These are phyloP conservation scores for Eristalis tenax DNA, from an alignment of 2,888 invertebrate genomes.

Conservation along the genomic window DNA sequence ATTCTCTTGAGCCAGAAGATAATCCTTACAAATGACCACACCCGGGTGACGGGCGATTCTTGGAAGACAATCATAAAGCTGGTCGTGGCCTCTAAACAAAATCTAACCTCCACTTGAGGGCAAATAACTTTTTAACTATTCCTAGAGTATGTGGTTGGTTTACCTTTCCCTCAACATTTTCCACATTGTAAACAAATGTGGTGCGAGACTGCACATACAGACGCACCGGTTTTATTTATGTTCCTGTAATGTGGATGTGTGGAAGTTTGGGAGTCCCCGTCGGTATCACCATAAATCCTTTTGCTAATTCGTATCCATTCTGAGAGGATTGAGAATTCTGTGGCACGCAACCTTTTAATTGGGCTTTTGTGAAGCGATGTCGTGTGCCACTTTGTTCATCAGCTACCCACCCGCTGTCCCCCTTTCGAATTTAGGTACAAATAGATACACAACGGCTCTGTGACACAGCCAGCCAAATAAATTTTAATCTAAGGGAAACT, in stretches of 20 bases:
- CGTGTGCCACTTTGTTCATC: slow-evolving; percentile 71
- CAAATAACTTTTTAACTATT: slow-evolving; percentile 68
- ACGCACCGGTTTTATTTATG: slow-evolving; percentile 47
- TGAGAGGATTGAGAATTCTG: slow-evolving; percentile 72
- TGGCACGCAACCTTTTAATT: slow-evolving; percentile 74
- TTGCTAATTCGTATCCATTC: slow-evolving; percentile 71
- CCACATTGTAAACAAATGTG: slow-evolving; percentile 52
- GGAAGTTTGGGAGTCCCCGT: slow-evolving; percentile 51
- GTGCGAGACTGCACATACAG: slow-evolving; percentile 5
- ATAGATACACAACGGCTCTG: slow-evolving; percentile 65
- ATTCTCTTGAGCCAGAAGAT: slow-evolving; percentile 57
- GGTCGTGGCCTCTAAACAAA: slow-evolving; percentile 26
- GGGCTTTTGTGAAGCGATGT: slow-evolving; percentile 73
- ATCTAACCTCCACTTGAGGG: slow-evolving; percentile 53
- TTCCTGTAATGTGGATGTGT: slow-evolving; percentile 48
- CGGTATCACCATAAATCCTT: slow-evolving; percentile 71
- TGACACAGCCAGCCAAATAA: slow-evolving; percentile 66
- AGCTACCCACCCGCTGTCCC: slow-evolving; percentile 53
- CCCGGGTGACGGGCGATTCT: slow-evolving; percentile 42
- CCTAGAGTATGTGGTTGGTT: slow-evolving; percentile 55
- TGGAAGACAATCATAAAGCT: slow-evolving; percentile 43
- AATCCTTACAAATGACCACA: slow-evolving; percentile 74
- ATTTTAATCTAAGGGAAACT: slow-evolving; percentile 66
- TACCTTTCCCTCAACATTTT: slow-evolving; percentile 51
- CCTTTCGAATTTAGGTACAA: slow-evolving; percentile 62